Base-by-base conservation (phyloP, 2,888 invertebrate species). In the Selenia dentaria region DNA sequence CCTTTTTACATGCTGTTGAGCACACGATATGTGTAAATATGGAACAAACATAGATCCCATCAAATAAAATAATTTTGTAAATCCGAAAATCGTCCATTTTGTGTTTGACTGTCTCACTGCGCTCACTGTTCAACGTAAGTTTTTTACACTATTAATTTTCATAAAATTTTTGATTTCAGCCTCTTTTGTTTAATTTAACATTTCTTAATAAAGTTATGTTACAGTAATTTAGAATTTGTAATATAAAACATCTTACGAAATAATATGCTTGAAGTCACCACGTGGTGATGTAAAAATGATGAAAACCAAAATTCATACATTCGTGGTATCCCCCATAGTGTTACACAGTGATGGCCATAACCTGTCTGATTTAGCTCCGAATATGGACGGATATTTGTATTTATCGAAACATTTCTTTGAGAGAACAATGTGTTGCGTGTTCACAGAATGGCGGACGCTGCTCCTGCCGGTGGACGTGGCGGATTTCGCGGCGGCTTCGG, bases 381-480 rank as follows among this genome's bases (percentile, higher is more conserved):
- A 10, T 27, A 37, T 3, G 1, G 4, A 5, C 4, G 18, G 2
- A 5, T 18, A n/a, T n/a, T n/a, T n/a, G n/a, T n/a, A 10, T 0
- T 3, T 24, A 24, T 24, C 13, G 1, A 12, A 5, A 22, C 9
- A 5, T 18, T 18, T 18, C 9, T 33, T 29, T 26, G 35, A 18
- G 6, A 3, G 14, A 13, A 37, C 3, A 24, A 28, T 18, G 13
- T 11, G n/a, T 42, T 58, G 79, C 79, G 14, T 20, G 6, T 44
- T 46, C 46, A 0, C 67, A 95, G 95, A 93, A 98, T 98, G 98
- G 98, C 98, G 96, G 98, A 98, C 96, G 95, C 97, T 93, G 97
- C 97, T 96, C 97, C 98, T 95, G 98, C 97, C 97, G 94, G 94
- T 92, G 94, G 93, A 89, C 95, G 97, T 92, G 96, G 97, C 92